A percentile compares a stretch with the other conserved stretches of the same genome.
These are phyloP conservation scores for Diadophis punctatus DNA, from an alignment of 2,113 vertebrate genomes.

Conservation along the genomic window DNA sequence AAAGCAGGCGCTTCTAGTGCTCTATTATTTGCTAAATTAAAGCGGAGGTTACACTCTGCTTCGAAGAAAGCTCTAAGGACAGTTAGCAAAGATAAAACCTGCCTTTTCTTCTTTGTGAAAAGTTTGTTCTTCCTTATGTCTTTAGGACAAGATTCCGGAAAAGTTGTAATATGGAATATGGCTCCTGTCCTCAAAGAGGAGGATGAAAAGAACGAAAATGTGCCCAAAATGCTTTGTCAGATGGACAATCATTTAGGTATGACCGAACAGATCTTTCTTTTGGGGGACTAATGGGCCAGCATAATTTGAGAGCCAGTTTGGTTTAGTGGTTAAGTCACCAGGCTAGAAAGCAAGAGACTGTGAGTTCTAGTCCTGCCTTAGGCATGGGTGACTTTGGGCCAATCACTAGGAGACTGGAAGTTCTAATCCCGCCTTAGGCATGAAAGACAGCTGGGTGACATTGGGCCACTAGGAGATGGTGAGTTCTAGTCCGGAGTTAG, in stretches of 20 bases:
- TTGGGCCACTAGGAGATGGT: background rate
- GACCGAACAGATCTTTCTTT: conserved; percentile 14
- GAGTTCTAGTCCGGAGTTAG: background rate
- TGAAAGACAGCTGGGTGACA: too few species aligned
- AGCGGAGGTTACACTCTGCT: background rate
- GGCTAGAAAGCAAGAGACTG: background rate
- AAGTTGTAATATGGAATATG: conserved; percentile 99
- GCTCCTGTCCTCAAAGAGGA: conserved; percentile 93
- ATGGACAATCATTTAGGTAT: conserved; percentile 99
- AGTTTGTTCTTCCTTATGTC: background rate
- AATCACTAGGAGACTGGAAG: rapidly evolving
- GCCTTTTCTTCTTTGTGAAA: background rate
- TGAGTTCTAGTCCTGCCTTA: too few species aligned
- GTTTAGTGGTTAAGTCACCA: background rate
- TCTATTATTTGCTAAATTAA: background rate
- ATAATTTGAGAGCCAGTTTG: background rate
- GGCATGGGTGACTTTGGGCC: too few species aligned
- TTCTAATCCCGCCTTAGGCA: background rate
- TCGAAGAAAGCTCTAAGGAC: background rate
- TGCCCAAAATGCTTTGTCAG: conserved; percentile 99
- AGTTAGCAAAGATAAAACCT: background rate
- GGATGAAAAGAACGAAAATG: conserved; percentile 95
- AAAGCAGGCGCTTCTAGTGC: background rate
- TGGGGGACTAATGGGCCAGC: background rate
- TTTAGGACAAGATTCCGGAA: conserved; percentile 97